Base-by-base conservation (phyloP, 2,888 invertebrate species). In the Pandemis cinnamomeana region DNA sequence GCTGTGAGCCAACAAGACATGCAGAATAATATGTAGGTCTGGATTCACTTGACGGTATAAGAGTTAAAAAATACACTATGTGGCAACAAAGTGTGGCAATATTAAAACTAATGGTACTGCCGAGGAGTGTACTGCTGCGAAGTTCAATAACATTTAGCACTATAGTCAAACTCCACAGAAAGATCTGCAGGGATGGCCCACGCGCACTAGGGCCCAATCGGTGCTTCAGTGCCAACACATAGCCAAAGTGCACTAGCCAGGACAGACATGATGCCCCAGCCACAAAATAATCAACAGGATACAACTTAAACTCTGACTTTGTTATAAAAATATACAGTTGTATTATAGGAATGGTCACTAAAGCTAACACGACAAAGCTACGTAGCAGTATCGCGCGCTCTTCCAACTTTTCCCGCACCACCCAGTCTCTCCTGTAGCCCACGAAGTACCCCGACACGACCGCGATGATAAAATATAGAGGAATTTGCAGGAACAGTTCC, bases 181-280 rank as follows among this genome's bases (percentile, higher is more conserved):
- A 91, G 75, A 97, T 91, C 75, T 97, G 94, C 7, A 95, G 83
- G 10, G 96, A 90, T 0, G 98, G 97, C 0, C 98, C 98, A 60
- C 98, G 94, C 76, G 97, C 95, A 90, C 96, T 96, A 76, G 95
- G 85, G 0, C 95, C 95, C 58, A 96, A 90, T 79, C 95, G 94
- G 80, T 94, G 95, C 80, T 96, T 96, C 71, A 97, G 88, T 5
- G 96, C 96, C 79, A 97, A 90, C 80, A 95, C 95, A 89, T 96
- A 97, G 77, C 96, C 95, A 80, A 97, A 95, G 89, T 99, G 98
- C 20, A 97, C 95, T 70, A 97, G 91, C 98, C 98, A 98, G 64
- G 97, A 95, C 64, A 98, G 88, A 78, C 96, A 96, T 85, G 97
- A 95, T 5, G 96, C 95, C 61, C 96, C 96, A 41, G 96, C 95